phyloP scores from a whole-genome alignment of 2,888 invertebrate species.

The Coremacera marginata region DNA sequence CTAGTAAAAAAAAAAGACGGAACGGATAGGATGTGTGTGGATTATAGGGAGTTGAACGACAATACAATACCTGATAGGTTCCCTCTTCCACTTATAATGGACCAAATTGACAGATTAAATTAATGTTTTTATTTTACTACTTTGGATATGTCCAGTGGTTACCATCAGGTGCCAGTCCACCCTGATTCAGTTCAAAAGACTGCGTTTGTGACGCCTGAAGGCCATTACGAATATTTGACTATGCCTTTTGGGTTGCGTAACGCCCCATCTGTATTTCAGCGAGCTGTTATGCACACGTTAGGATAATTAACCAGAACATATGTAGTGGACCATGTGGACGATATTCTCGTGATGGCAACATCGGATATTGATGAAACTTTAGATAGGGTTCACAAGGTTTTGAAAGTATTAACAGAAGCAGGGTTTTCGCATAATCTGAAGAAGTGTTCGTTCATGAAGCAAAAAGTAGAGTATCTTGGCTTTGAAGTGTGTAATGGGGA shows the following conservation, averaged over 20 bases:
- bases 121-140: background rate
- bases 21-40: no score
- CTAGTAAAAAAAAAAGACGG: background rate
- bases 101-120: slow-evolving; percentile 12
- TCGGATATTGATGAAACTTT: background rate
- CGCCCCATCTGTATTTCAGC: slow-evolving; percentile 33
- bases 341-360: slow-evolving; percentile 30
- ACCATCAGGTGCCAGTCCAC: slow-evolving; percentile 37
- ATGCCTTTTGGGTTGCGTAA: slow-evolving; percentile 39
- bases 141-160: slow-evolving; percentile 42
- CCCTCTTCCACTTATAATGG: background rate
- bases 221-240: slow-evolving; percentile 38
- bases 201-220: no score
- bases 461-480: no score
- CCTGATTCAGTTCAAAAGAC: slow-evolving; percentile 40
- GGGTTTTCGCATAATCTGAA: background rate
- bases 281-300: no score
- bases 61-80: background rate
- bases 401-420: background rate
- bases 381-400: background rate
- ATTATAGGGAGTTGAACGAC: no score
- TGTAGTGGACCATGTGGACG: slow-evolving; percentile 39
- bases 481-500: no score
- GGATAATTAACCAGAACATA: slow-evolving; percentile 35
- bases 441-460: no score